These are phyloP conservation scores for Allacma fusca DNA, from an alignment of 2,888 invertebrate genomes.

Conservation along the genomic window DNA sequence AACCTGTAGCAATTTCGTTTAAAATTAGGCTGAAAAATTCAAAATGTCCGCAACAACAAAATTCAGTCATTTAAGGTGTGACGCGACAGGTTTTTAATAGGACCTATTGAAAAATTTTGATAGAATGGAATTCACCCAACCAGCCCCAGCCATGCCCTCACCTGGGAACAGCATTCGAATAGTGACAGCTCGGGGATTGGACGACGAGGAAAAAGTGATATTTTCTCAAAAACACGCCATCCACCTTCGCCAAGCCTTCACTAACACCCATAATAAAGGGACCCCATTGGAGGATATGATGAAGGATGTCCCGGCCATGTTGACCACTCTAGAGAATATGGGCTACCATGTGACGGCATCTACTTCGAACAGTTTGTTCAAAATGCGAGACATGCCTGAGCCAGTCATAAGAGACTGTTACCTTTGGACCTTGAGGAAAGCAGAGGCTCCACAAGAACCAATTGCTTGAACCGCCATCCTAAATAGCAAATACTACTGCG, in stretches of 20 bases:
- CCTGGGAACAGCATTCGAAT: constrained; percentile 22
- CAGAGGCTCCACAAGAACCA: too few species aligned
- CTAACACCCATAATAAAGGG: constrained; percentile 37
- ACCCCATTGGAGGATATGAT: constrained; percentile 42
- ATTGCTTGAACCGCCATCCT: too few species aligned
- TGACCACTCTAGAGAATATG: constrained; percentile 22
- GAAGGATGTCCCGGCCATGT: constrained; percentile 38
- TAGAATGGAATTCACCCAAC: constrained; percentile 41
- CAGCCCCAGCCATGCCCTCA: constrained; percentile 37
- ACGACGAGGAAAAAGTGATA: constrained; percentile 21
- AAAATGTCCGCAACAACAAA: too few species aligned
- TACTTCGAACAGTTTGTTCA: constrained; percentile 37
- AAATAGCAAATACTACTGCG: too few species aligned
- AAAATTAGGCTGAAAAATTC: too few species aligned
- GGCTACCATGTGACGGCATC: constrained; percentile 21
- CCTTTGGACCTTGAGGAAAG: constrained; percentile 37
- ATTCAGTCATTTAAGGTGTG: too few species aligned
- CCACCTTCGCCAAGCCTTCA: constrained; percentile 37
- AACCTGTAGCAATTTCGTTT: too few species aligned
- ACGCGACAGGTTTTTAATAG: neutral
- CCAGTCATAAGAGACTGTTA: constrained; percentile 33
- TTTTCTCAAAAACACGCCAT: constrained; percentile 27
- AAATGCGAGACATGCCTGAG: constrained; percentile 41
- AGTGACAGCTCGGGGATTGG: constrained; percentile 27
- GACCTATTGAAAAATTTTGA: neutral